A percentile compares a stretch with the other conserved stretches of the same genome.
Evolutionary conservation across 1,140 invertebrate genomes (phyloP).

Genomic region (Saccostrea echinata): DNA sequence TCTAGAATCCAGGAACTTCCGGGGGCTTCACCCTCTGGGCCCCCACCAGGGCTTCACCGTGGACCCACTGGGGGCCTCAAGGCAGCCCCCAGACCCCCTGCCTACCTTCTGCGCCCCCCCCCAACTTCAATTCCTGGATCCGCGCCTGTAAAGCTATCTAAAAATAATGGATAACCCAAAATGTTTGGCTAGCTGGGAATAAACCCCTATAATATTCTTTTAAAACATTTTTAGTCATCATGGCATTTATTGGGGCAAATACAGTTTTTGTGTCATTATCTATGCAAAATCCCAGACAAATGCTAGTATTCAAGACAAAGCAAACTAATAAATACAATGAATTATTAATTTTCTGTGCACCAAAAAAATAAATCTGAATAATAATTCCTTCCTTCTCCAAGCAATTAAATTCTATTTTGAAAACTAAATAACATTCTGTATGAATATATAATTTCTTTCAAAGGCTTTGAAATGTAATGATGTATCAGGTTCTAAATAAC

Average conservation of each 20-base stretch:
- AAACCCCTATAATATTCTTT: too few species aligned
- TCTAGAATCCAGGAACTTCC: too few species aligned
- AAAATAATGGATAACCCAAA: too few species aligned
- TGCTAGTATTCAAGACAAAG: slow-evolving; percentile 1
- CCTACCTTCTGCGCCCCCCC: too few species aligned
- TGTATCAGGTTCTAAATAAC: background rate
- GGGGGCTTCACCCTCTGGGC: too few species aligned
- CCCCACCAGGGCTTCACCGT: too few species aligned
- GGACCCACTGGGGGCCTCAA: too few species aligned
- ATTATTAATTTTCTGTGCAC: slow-evolving; percentile 13
- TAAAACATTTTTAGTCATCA: too few species aligned
- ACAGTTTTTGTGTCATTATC: background rate
- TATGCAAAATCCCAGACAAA: background rate
- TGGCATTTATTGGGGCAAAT: background rate
- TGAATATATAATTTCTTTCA: background rate
- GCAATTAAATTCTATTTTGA: slow-evolving; percentile 25
- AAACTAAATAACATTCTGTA: background rate
- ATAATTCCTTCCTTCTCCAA: background rate
- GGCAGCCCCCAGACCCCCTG: too few species aligned
- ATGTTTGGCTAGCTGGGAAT: too few species aligned
- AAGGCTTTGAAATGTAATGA: background rate
- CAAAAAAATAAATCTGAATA: slow-evolving; percentile 4
- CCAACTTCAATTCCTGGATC: too few species aligned
- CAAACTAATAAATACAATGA: background rate
- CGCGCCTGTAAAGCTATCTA: too few species aligned